Evolutionary conservation across 2,113 vertebrate species (phyloP), one percentile per base, ranked within the genome.

Genomic region (Urocynchramus pylzowi): DNA sequence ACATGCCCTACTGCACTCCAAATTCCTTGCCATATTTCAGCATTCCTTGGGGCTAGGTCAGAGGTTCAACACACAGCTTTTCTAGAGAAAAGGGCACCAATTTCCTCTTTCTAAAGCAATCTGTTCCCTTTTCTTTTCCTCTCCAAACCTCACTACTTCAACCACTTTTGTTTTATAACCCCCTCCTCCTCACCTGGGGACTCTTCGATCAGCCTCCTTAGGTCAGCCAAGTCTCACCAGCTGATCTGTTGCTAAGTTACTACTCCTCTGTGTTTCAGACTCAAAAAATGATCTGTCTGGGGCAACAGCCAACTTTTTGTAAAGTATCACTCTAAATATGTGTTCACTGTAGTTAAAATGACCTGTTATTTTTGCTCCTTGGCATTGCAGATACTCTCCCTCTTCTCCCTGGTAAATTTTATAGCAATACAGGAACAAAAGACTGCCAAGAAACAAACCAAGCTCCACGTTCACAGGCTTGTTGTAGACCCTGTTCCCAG

Each of bases 281-380:
- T 88, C 37, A 83, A 88, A 85, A 90, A 94, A 73, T 77, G 4
- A 94, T 92, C 37, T 69, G 57, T 49, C 82, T 87, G 93, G 89
- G 92, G 84, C 56, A 97, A 89, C 5, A 81, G 84, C 84, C 92
- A 96, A 93, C 74, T 89, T 92, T 64, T 80, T 78, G 69, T 60
- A 78, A 93, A 93, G 71, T 78, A 89, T 42, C 7, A 7, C 64
- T 87, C 52, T 56, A 91, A 93, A 87, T 84, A 45, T 10, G 22
- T 47, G 73, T 35, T 94, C 60, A 89, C 54, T 70, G 45, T 63
- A 71, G 65, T 82, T 87, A 42, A 89, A 91, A 93, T 64, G 84
- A 89, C 87, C 81, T 64, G 65, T 75, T 91, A 71, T 31, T 89
- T 95, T 93, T 84, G 39, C 69, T 89, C 87, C 67, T 60, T 89